Percentiles rank a stretch among this genome's conserved stretches.
phyloP scores from a whole-genome alignment of 92 coral and sea anemone genomes.

The Palythoa caribaeorum region DNA sequence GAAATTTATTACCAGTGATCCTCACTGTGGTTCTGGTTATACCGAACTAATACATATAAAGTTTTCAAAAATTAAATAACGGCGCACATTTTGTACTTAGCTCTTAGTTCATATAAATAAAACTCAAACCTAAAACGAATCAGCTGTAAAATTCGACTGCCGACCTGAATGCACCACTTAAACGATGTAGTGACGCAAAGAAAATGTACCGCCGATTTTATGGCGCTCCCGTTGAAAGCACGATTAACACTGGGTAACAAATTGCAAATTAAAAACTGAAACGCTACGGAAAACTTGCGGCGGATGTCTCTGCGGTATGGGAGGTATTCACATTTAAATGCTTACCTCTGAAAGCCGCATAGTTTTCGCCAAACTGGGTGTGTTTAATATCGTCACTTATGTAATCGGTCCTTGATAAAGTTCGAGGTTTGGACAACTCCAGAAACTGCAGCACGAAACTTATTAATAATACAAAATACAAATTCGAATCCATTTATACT shows the following conservation, averaged over 20 bases:
- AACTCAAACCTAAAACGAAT: too few relatives aligned
- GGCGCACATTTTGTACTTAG: too few relatives aligned
- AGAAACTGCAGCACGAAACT: too few relatives aligned
- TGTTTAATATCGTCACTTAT: background rate
- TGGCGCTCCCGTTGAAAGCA: slow-evolving; percentile 16
- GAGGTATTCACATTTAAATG: background rate
- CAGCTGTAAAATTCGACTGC: background rate
- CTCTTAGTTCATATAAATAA: too few relatives aligned
- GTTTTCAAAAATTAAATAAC: too few relatives aligned
- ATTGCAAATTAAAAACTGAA: background rate
- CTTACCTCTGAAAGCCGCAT: background rate
- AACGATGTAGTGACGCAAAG: background rate
- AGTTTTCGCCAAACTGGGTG: background rate
- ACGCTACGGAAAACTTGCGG: slow-evolving; percentile 9
- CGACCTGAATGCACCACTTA: background rate
- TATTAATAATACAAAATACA: too few relatives aligned
- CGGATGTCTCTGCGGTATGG: slow-evolving; percentile 10
- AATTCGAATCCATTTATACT: too few relatives aligned
- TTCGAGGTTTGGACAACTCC: background rate
- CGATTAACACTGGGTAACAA: background rate
- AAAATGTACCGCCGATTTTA: background rate
- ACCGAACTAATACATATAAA: too few relatives aligned
- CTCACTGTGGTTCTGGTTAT: too few relatives aligned
- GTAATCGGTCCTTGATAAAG: background rate
- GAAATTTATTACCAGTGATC: background rate